Conservation (phyloP, 1,140 invertebrate species). For the Teleogryllus occipitalis region DNA sequence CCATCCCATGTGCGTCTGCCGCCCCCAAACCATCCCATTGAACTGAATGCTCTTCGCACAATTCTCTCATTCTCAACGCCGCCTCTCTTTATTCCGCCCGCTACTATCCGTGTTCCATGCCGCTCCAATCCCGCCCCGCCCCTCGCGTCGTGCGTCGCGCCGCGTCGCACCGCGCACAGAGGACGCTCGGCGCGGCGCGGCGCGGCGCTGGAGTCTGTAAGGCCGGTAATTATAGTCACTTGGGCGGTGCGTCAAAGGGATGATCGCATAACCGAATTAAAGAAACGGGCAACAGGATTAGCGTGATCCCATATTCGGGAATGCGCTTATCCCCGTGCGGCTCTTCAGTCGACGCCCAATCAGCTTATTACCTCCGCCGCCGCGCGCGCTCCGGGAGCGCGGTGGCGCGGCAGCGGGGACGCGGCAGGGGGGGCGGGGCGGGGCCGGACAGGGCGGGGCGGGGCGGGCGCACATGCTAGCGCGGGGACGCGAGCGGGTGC, state of each 20-base stretch:
- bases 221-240: constrained; percentile 3
- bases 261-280: constrained; percentile 4
- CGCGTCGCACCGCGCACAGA: background rate
- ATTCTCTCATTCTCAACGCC: background rate
- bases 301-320: background rate
- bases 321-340: background rate
- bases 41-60: no score
- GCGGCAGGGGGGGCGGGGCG: no score
- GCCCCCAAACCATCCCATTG: no score
- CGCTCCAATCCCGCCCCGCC: no score
- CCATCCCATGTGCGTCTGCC: no score
- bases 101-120: background rate
- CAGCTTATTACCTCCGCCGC: background rate
- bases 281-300: constrained; percentile 1
- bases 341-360: constrained; percentile 3
- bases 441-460: no score
- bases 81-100: background rate
- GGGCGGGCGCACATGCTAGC: background rate
- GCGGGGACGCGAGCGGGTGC: no score
- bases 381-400: no score
- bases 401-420: no score
- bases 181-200: no score
- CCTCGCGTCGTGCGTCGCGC: no score
- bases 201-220: background rate
- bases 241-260: constrained; percentile 2